Base-by-base conservation (phyloP, 2,888 invertebrate genomes). In the Andrena flavipes region DNA sequence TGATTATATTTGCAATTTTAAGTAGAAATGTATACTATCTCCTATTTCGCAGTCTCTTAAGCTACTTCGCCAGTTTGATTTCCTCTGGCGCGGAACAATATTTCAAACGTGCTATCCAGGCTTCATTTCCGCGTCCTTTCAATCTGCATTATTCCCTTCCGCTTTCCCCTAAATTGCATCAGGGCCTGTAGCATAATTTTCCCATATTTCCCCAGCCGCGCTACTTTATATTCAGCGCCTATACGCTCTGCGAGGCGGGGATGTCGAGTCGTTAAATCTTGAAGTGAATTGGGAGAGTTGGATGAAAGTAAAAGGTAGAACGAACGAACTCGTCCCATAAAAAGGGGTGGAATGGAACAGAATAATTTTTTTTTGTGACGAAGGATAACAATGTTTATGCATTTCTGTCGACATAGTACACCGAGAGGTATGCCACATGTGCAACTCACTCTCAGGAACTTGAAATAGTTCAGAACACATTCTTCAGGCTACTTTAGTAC, bases 401-500 rank as follows among this genome's bases (percentile, higher is more conserved):
- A 42, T 42, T 42, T 42, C 42, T 16, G 42, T 42, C 16, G 42
- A 5, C 16, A 42, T 42, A 16, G 42, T 42, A 42, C 42, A 42
- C 16, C 16, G 42, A 16, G 16, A 42, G 16, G 16, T 42, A 42
- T 16, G 42, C 16, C 42, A 42, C 13, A 42, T 5, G 42, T 42
- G 4, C 13, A 42, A 42, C 16, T 42, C 16, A 16, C 16, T 13
- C n/a, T 60, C 33, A 33, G n/a, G n/a, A 33, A 33, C 20, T 7
- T 33, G n/a, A 16, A 30, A 33, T 20, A 33, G 29, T 56, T 42
- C 48, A 13, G 35, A 29, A n/a, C 20, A 30, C 63, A 73, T 80
- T 64, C 20, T 42, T 59, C 51, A 59, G 59, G n/a, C 35, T 65
- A 59, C 30, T 73, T 81, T 80, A 81, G 69, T 73, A 65, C 56